Evolutionary conservation across 2,797 vertebrate genomes (phyloP).

Genomic region (Anguilla anguilla): DNA sequence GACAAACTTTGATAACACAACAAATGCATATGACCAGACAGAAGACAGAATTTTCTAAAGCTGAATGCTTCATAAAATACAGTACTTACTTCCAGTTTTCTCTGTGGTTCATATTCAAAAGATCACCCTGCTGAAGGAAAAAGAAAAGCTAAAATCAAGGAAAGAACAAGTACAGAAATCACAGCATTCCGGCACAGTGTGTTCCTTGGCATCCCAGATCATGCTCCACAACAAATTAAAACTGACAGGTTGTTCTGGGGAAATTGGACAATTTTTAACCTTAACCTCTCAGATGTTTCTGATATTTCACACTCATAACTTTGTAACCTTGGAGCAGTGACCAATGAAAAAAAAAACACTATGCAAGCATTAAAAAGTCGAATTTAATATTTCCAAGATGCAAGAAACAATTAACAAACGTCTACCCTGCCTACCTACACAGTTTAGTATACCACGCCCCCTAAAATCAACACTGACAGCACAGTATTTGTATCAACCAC

Average conservation of each 20-base stretch:
- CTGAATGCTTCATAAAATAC: constrained; percentile 11
- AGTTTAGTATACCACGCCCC: not conserved
- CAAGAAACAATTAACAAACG: not conserved
- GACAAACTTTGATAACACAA: not conserved
- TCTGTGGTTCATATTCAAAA: constrained; percentile 57
- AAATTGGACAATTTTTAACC: no score
- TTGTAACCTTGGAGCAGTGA: no score
- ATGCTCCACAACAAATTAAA: not conserved
- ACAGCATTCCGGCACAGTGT: no score
- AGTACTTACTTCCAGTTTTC: constrained; percentile 54
- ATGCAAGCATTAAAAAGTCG: no score
- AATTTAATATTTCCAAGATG: not conserved
- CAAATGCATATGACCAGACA: not conserved
- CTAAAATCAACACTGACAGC: not conserved
- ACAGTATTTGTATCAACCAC: not conserved
- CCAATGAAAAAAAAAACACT: no score
- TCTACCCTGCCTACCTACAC: not conserved
- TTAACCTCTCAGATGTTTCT: no score
- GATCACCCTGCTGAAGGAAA: constrained; percentile 52
- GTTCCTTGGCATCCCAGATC: not conserved
- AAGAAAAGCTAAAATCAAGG: not conserved
- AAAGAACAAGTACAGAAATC: not conserved
- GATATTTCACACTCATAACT: no score
- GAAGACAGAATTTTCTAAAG: not conserved
- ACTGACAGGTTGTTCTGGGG: no score